These are phyloP conservation scores for Campylomormyrus numenius DNA, from an alignment of 2,113 vertebrate genomes.

Conservation along the genomic window DNA sequence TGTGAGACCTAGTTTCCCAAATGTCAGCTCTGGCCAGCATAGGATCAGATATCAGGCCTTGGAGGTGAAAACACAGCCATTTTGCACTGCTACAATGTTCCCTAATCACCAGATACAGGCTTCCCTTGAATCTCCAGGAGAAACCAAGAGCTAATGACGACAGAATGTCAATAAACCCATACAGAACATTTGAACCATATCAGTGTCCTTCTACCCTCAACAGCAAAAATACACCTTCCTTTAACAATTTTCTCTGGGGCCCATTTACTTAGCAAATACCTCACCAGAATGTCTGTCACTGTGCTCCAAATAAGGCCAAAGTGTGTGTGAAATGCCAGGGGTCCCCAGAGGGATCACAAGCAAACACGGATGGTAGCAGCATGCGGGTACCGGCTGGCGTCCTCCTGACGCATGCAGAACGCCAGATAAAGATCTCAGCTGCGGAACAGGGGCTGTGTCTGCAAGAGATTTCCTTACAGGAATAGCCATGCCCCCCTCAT, in stretches of 20 bases:
- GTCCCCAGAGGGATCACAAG: background rate
- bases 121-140: background rate
- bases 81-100: background rate
- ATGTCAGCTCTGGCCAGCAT: background rate
- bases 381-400: background rate
- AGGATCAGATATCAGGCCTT: background rate
- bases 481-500: background rate
- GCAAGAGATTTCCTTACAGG: background rate
- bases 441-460: background rate
- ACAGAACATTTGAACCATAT: background rate
- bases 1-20: background rate
- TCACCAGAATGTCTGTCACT: background rate
- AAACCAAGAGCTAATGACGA: background rate
- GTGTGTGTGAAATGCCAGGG: background rate
- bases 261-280: background rate
- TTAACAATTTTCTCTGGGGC: background rate
- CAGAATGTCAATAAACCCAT: background rate
- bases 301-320: background rate
- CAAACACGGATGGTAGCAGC: background rate
- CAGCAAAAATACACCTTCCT: background rate
- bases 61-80: background rate
- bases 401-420: background rate
- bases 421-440: background rate
- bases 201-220: background rate
- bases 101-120: background rate